Percentiles rank a stretch among this genome's conserved stretches.
Conservation (phyloP, 2,113 vertebrate species). For the Antechinus stuartii region DNA sequence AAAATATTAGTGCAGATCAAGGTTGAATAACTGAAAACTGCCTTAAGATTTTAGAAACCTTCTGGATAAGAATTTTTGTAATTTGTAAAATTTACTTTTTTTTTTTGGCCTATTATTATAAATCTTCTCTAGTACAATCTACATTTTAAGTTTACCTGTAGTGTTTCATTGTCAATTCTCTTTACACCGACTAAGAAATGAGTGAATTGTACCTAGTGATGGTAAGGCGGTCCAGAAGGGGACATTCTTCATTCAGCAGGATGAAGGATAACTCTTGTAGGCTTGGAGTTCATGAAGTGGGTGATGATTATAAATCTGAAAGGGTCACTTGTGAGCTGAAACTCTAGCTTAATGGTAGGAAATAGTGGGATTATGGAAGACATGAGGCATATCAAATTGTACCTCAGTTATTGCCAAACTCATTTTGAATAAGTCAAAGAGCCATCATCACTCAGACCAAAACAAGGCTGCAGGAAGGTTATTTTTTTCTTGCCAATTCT, state of each 20-base stretch:
- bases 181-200: neutral
- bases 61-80: neutral
- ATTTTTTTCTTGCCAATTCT: conserved; percentile 3
- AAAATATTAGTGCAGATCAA: neutral
- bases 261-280: neutral
- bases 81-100: neutral
- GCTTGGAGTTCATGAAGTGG: neutral
- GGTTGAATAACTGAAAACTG: neutral
- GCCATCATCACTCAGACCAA: neutral
- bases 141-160: neutral
- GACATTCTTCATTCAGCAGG: neutral
- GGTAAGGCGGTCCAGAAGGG: neutral
- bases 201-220: neutral
- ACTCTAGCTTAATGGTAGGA: neutral
- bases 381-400: neutral
- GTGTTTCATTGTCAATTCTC: neutral
- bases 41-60: neutral
- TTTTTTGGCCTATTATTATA: neutral
- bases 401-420: neutral
- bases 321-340: neutral
- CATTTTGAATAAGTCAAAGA: neutral
- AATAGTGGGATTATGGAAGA: neutral
- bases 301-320: neutral
- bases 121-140: neutral
- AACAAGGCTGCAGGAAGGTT: neutral